phyloP scores from a whole-genome alignment of 1,140 invertebrate species.

The Formica exsecta region DNA sequence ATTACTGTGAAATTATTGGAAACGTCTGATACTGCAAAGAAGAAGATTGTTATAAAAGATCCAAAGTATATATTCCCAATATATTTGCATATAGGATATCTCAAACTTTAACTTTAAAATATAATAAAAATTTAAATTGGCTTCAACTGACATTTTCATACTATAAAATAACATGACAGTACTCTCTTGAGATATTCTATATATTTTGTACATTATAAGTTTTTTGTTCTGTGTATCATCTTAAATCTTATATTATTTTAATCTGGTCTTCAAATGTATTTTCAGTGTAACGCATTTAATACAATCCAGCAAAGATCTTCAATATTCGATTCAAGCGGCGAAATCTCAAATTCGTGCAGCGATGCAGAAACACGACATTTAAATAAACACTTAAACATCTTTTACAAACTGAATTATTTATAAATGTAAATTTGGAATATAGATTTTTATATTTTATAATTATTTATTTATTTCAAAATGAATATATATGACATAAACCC shows the following conservation, averaged over 20 bases:
- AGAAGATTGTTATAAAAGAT: slow-evolving; percentile 81
- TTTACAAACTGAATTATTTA: slow-evolving; percentile 34
- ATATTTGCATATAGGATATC: not conserved
- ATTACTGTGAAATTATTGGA: slow-evolving; percentile 80
- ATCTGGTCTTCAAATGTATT: slow-evolving; percentile 51
- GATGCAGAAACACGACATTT: slow-evolving; percentile 72
- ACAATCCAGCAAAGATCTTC: slow-evolving; percentile 78
- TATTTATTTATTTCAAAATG: slow-evolving; percentile 61
- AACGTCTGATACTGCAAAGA: slow-evolving; percentile 68
- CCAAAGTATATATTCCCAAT: slow-evolving; percentile 69
- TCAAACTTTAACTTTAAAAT: not conserved
- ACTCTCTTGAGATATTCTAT: slow-evolving; percentile 4
- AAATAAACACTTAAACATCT: not conserved
- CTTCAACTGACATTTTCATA: slow-evolving; percentile 6
- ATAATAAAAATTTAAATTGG: not conserved
- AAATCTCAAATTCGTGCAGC: slow-evolving; percentile 80
- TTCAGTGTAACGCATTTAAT: slow-evolving; percentile 79
- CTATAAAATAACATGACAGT: not conserved
- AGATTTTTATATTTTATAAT: slow-evolving; percentile 16
- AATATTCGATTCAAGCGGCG: slow-evolving; percentile 76
- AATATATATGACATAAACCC: slow-evolving; percentile 45
- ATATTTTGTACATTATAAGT: not conserved
- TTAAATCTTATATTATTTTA: not conserved
- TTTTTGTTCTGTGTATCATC: not conserved
- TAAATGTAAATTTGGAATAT: slow-evolving; percentile 4